Evolutionary conservation across 1,140 invertebrate species (phyloP), one percentile per base, ranked within the genome.

Genomic region (Bombyx mandarina): DNA sequence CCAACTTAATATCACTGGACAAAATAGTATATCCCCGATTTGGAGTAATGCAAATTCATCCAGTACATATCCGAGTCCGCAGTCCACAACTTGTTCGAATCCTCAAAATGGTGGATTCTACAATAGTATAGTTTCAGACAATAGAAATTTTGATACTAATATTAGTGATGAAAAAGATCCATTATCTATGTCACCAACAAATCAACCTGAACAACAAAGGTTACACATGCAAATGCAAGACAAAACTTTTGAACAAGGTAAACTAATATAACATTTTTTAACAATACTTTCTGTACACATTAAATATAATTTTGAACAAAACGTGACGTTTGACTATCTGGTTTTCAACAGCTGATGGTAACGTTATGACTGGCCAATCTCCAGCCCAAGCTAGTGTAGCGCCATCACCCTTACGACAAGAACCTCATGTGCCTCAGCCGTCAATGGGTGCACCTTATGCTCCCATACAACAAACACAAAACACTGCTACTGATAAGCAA

Each of bases 311-410:
- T 8, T 10, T 49, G 48, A 49, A 35, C 26, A 35, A 18, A 12
- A 49, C 6, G n/a, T 51, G 18, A 50, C 22, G 42, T 42, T 51
- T 51, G 10, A 51, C 1, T 51, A 26, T 51, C 7, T 35, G 42
- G 8, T 52, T 42, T 65, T 9, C 71, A 73, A 35, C 26, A 35
- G 46, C 67, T 82, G 79, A 71, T 70, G 81, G 81, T 45, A 82
- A 82, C 73, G 81, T 83, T 50, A 63, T 82, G 71, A 79, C 77
- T 71, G 89, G 89, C 7, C 88, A 90, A 55, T 91, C 90, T 35
- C 90, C 90, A 51, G 89, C 89, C 26, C 89, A 91, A 79, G 90
- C 87, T 1, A 88, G 88, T 61, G 88, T 89, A 48, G 89, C 90
- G 49, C 89, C 90, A 45, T 89, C 85, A 45, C 87, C 84, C 18